These are phyloP conservation scores for Lasioglossum albipes DNA, from an alignment of 1,140 invertebrate genomes.

Conservation along the genomic window DNA sequence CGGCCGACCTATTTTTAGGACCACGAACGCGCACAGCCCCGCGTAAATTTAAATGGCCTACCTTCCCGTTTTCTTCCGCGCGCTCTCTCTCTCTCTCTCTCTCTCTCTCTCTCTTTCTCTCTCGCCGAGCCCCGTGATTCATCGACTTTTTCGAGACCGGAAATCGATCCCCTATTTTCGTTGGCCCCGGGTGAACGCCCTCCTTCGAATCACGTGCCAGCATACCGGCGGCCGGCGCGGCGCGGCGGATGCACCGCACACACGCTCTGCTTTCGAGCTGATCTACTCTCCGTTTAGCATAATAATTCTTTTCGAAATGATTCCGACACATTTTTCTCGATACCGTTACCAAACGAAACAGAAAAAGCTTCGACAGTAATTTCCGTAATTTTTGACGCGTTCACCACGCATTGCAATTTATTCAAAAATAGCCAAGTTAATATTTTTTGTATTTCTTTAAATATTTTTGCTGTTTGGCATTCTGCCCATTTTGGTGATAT, in stretches of 20 bases:
- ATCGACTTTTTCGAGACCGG: constrained; percentile 46
- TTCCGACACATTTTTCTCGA: too few relatives aligned
- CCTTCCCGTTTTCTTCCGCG: constrained; percentile 33
- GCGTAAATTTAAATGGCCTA: constrained; percentile 52
- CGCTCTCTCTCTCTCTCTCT: too few relatives aligned
- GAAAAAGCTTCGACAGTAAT: too few relatives aligned
- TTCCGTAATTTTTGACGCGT: too few relatives aligned
- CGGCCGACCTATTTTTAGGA: constrained; percentile 70
- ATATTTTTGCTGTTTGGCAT: too few relatives aligned
- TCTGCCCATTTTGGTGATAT: too few relatives aligned
- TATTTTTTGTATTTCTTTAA: too few relatives aligned
- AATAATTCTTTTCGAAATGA: background rate
- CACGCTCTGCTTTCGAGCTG: background rate
- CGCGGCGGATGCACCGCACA: background rate
- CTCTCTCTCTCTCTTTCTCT: constrained; percentile 4
- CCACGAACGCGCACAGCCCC: constrained; percentile 33
- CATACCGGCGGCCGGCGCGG: background rate
- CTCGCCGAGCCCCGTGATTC: constrained; percentile 22
- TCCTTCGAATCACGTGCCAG: constrained; percentile 21
- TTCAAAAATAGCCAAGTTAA: too few relatives aligned
- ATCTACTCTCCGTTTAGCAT: background rate
- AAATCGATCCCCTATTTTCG: constrained; percentile 50
- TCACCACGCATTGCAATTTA: too few relatives aligned
- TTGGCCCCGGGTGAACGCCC: constrained; percentile 28
- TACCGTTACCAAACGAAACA: too few relatives aligned